These are phyloP conservation scores for Pocillopora grandis DNA, from an alignment of 92 coral and sea anemone species.

Conservation along the genomic window DNA sequence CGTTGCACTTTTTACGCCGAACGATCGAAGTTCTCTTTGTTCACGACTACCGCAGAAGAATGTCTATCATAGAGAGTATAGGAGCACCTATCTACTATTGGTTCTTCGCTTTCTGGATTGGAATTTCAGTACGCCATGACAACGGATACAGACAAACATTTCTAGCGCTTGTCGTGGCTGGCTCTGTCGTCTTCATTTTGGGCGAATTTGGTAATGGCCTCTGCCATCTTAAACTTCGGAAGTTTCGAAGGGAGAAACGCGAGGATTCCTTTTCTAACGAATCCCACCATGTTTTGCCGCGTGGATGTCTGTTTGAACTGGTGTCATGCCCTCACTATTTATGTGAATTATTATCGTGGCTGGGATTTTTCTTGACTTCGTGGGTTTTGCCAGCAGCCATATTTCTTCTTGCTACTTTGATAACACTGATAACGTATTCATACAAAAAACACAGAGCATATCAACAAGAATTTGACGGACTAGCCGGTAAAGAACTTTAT, in stretches of 20 bases:
- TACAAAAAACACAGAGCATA: constrained; percentile 76
- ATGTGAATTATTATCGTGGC: constrained; percentile 79
- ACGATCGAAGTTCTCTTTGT: constrained; percentile 79
- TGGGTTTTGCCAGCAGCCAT: constrained; percentile 68
- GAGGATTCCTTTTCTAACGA: constrained; percentile 44
- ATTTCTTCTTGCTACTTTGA: constrained; percentile 75
- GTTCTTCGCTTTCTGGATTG: constrained; percentile 85
- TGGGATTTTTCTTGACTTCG: constrained; percentile 67
- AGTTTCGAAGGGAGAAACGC: constrained; percentile 67
- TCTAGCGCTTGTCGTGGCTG: constrained; percentile 54
- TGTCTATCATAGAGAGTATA: constrained; percentile 64
- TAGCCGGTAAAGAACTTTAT: constrained; percentile 63
- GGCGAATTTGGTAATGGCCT: constrained; percentile 80
- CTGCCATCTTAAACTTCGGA: constrained; percentile 66
- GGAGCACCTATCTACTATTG: constrained; percentile 91
- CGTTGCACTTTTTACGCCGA: constrained; percentile 72
- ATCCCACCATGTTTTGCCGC: constrained; percentile 77
- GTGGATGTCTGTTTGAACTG: constrained; percentile 68
- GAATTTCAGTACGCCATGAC: constrained; percentile 67
- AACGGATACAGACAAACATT: constrained; percentile 73
- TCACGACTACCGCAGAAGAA: constrained; percentile 71
- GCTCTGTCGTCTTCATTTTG: constrained; percentile 58
- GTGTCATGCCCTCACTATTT: constrained; percentile 83
- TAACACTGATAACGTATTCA: constrained; percentile 67
- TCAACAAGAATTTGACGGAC: constrained; percentile 71